phyloP scores from a whole-genome alignment of 2,113 vertebrate genomes.

The Antennarius striatus region DNA sequence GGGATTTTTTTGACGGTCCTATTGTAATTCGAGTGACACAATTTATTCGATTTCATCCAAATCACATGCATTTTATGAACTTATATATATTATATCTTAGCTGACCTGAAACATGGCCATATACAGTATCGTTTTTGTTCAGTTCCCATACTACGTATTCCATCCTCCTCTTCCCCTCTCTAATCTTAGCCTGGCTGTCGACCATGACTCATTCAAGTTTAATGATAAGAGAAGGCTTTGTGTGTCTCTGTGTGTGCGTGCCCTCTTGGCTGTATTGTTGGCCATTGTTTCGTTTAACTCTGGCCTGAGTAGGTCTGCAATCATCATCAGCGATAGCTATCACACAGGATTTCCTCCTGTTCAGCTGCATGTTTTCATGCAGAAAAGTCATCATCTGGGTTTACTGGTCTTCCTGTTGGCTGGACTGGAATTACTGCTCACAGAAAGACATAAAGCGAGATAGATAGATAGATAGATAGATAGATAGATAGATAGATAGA shows the following conservation, averaged over 20 bases:
- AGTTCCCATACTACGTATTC: neutral
- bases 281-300: conserved; percentile 60
- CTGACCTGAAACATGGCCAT: neutral
- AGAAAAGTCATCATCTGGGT: conserved; percentile 44
- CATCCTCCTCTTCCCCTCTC: neutral
- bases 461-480: neutral
- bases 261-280: conserved; percentile 28
- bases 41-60: too few relatives aligned
- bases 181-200: conserved; percentile 32
- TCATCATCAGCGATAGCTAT: conserved; percentile 57
- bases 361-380: conserved; percentile 49
- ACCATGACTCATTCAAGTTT: conserved; percentile 46
- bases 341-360: conserved; percentile 72
- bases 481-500: too few relatives aligned
- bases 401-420: conserved; percentile 58
- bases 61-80: neutral
- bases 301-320: conserved; percentile 28
- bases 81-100: neutral
- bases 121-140: neutral
- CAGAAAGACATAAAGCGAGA: neutral
- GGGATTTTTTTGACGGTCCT: too few relatives aligned
- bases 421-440: conserved; percentile 25
- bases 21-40: too few relatives aligned
- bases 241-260: conserved; percentile 14
- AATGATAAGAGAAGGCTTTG: conserved; percentile 18